Evolutionary conservation across 2,797 vertebrate genomes (phyloP), one percentile per base, ranked within the genome.

Genomic region (Xyrichtys novacula): DNA sequence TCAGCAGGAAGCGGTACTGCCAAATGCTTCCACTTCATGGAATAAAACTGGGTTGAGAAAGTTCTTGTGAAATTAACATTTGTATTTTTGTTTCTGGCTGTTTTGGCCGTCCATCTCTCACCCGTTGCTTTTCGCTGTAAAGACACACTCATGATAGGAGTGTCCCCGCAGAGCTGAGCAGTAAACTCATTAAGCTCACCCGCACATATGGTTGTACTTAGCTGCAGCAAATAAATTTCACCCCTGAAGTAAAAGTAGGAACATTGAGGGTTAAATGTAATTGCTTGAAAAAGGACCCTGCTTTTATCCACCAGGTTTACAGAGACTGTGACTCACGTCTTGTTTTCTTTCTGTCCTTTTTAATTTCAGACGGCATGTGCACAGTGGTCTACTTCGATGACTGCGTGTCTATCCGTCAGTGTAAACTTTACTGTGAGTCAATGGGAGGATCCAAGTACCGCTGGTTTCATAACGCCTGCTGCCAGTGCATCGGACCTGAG

Each of bases 381-480:
- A 99, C 97, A 0, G 98, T 99, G 92, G 98, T 98, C 68, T 99
- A 99, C 88, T 98, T 99, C 67, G 96, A 99, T 42, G 98, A 99
- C 93, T 99, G 98, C 82, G 95, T 99, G 92, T 99, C 98, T 48
- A 98, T 99, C 86, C 95, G 96, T 79, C 97, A 99, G 90, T 99
- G 98, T 89, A 99, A 98, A 89, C 94, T 95, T 76, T 99, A 98
- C 88, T 99, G 98, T 0, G 96, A 98, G 91, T 98, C 98, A 57
- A 98, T 99, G 98, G 98, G 98, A 42, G 97, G 97, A 9, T 99
- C 98, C 64, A 99, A 99, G 74, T 99, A 99, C 84, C 95, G 97
- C 68, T 99, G 98, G 98, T 99, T 99, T 81, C 98, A 99, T 92
- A 99, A 99, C 26, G 98, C 98, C 63, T 99, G 98, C 95, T 99